phyloP scores from a whole-genome alignment of 2,113 vertebrate genomes.

The Proteles cristata region DNA sequence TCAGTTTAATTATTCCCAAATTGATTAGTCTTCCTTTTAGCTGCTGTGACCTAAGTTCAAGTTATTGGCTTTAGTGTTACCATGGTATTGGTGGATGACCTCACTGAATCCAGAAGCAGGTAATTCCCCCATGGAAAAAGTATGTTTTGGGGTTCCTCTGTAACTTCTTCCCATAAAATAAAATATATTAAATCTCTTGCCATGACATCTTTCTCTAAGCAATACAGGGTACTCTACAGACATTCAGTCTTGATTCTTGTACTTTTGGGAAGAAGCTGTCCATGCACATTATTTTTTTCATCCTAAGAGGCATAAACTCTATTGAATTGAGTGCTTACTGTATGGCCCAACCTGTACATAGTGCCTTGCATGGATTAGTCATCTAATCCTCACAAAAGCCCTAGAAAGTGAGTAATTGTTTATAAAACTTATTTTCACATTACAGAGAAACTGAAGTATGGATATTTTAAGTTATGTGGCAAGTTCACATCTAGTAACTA shows the following conservation, averaged over 20 bases:
- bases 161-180: conserved; percentile 26
- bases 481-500: neutral
- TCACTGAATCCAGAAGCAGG: neutral
- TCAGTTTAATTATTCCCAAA: conserved; percentile 47
- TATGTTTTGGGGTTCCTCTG: neutral
- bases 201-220: conserved; percentile 15
- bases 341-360: neutral
- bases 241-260: neutral
- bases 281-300: neutral
- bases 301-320: neutral
- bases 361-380: neutral
- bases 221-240: neutral
- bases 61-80: conserved; percentile 8
- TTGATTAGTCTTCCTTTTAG: conserved; percentile 9
- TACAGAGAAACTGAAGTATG: neutral
- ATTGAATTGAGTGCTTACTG: neutral
- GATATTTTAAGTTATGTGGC: neutral
- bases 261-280: neutral
- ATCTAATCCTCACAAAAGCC: neutral
- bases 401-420: neutral
- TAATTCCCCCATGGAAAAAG: neutral
- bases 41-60: neutral
- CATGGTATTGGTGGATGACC: conserved; percentile 32
- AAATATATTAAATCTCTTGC: neutral
- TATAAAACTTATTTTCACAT: neutral